A percentile compares a stretch with the other conserved stretches of the same genome.
Evolutionary conservation across 1,140 invertebrate genomes (phyloP).

Genomic region (Drosophila sturtevanti): DNA sequence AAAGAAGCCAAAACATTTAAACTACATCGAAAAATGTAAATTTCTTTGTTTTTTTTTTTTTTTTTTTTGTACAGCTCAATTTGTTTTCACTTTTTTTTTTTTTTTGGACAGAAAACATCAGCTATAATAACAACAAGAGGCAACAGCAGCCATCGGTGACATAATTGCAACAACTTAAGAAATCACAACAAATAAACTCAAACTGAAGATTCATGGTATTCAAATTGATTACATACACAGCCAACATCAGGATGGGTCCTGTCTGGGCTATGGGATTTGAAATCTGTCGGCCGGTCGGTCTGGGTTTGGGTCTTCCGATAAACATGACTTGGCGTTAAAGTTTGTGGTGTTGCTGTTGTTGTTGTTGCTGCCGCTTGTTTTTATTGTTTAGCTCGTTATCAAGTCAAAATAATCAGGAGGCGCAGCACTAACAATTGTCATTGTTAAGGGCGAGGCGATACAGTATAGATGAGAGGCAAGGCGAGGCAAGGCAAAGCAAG

Average conservation of each 20-base stretch:
- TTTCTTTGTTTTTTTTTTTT: constrained; percentile 61
- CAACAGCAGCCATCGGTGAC: constrained; percentile 27
- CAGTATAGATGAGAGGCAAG: constrained; percentile 51
- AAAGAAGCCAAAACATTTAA: constrained; percentile 51
- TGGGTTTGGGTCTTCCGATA: constrained; percentile 52
- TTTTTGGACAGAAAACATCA: constrained; percentile 39
- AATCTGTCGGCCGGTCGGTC: not conserved
- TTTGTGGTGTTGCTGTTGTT: constrained; percentile 40
- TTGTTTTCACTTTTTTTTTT: constrained; percentile 60
- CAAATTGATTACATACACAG: constrained; percentile 69
- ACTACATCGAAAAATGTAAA: constrained; percentile 52
- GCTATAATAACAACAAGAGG: constrained; percentile 32
- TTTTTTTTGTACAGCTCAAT: constrained; percentile 35
- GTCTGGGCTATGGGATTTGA: constrained; percentile 8
- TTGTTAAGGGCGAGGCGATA: constrained; percentile 65
- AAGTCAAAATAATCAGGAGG: constrained; percentile 81
- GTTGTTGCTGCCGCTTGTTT: constrained; percentile 70
- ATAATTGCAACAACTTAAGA: constrained; percentile 78
- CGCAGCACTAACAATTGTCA: constrained; percentile 74
- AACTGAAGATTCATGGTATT: constrained; percentile 59
- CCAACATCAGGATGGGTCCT: constrained; percentile 44
- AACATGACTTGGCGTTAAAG: constrained; percentile 70
- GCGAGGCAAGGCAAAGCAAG: not conserved
- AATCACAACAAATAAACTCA: constrained; percentile 73
- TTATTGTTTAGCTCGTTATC: constrained; percentile 82